Base-by-base conservation (phyloP, 2,797 vertebrate genomes). In the Acipenser ruthenus region DNA sequence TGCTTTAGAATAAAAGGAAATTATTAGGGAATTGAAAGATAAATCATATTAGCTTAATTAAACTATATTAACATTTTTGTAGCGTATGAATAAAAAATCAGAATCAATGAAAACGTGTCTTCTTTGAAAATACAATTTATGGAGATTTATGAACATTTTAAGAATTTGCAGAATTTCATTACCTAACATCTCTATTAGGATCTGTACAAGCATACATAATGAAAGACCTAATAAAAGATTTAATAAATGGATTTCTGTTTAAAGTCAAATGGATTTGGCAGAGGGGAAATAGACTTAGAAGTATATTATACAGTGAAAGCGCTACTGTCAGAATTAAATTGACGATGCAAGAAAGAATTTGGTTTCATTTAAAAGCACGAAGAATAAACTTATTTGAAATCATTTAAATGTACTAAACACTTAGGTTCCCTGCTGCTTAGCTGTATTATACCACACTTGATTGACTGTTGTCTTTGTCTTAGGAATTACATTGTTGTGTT, bases 81-180 rank as follows among this genome's bases (percentile, higher is more conserved):
- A 84, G 82, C 74, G 1, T 83, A 82, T 87, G 87, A 93, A 91
- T 92, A 89, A 92, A 93, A 91, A 83, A 90, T 85, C 80, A 86
- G 77, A 86, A 79, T 85, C 80, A 84, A 86, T 84, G 82, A 89
- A 90, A 91, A 85, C 80, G 85, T 73, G 67, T 82, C 90, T 88
- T 82, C 92, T 83, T 84, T 86, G 83, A 88, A 87, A 69, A 80
- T 81, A 79, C 88, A 90, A 90, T 86, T 93, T 92, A 91, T 92
- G 84, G 83, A 93, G 91, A 94, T 94, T 93, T 89, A 93, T 93
- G 89, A 91, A 91, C 84, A 92, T 93, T 93, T 91, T 85, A 88
- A 82, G 81, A 93, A 92, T 87, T 88, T 89, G 79, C 79, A 77
- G 84, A 91, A 89, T 89, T 92, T 85, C 84, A 92, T 93, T 94